Base-by-base conservation (phyloP, 2,797 vertebrate species). In the Eulemur albifrons region DNA sequence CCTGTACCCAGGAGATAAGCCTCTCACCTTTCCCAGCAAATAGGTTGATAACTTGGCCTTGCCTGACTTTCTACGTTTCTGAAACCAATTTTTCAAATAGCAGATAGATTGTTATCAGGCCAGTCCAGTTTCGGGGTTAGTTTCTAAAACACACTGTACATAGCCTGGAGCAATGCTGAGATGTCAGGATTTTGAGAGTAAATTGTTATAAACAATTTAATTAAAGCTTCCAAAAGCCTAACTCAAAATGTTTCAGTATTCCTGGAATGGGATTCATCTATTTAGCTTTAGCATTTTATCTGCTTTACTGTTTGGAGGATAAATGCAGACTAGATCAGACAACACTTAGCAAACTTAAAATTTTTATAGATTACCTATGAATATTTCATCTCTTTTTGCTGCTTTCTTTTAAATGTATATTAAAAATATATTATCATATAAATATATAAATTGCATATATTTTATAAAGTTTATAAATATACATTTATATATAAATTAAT, bases 41-140 rank as follows among this genome's bases (percentile, higher is more conserved):
- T 25, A 95, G 94, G 94, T 97, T 98, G 97, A 98, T 98, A 97
- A 96, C 88, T 97, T 97, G 89, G 27, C 67, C 90, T 80, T 94
- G 54, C 12, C 83, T 97, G 75, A 61, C 87, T 97, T 97, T 67
- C 69, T 97, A 94, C 95, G 96, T 97, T 98, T 97, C 91, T 90
- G 61, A 84, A 98, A 97, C 27, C 82, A 84, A 92, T 95, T 98
- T 97, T 93, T 89, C 69, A 95, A 96, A 94, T 13, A 92, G 79
- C 94, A 97, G 86, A 50, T 77, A 95, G 90, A 97, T 67, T 32
- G 25, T 87, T 87, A 50, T 81, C 70, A 83, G 20, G 59, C 10
- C 59, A 94, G 57, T 54, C 32, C 3, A 15, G 5, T 87, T 72
- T 91, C 63, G 20, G 9, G 59, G 91, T 95, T 82, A 57, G 1